A percentile compares a stretch with the other conserved stretches of the same genome.
These are phyloP conservation scores for Drosophila picticornis DNA, from an alignment of 2,888 invertebrate species.

Conservation along the genomic window DNA sequence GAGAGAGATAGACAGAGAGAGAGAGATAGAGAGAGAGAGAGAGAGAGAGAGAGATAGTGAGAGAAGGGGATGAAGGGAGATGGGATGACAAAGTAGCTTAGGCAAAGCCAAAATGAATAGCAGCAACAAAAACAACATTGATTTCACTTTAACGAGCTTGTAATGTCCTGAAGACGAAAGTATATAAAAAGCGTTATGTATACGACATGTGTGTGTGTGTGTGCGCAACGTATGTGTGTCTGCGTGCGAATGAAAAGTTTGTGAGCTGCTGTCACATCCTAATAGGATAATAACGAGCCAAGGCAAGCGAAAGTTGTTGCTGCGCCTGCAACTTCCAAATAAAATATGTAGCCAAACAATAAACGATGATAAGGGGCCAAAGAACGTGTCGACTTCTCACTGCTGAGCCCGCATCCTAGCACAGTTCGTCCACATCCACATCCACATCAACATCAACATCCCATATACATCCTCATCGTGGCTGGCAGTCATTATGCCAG, in stretches of 20 bases:
- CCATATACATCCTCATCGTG: constrained; percentile 11
- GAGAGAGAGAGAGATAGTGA: not conserved
- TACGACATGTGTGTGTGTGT: constrained; percentile 65
- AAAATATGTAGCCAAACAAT: constrained; percentile 74
- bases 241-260: constrained; percentile 71
- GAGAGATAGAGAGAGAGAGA: constrained; percentile 1
- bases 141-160: constrained; percentile 81
- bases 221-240: constrained; percentile 16
- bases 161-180: constrained; percentile 77
- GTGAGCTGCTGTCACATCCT: constrained; percentile 76
- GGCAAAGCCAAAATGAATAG: constrained; percentile 46
- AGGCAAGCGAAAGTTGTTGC: constrained; percentile 75
- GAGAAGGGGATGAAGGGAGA: constrained; percentile 3
- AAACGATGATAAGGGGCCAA: constrained; percentile 78
- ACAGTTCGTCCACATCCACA: not conserved
- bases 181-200: constrained; percentile 77
- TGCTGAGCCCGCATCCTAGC: not conserved
- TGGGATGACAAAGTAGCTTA: constrained; percentile 2
- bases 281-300: constrained; percentile 80
- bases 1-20: constrained; percentile 7
- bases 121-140: constrained; percentile 69
- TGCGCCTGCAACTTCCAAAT: constrained; percentile 73
- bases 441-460: not conserved
- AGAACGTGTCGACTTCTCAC: constrained; percentile 66
- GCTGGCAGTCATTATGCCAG: constrained; percentile 45